Percentiles rank a stretch among this genome's conserved stretches.
Evolutionary conservation across 2,888 invertebrate genomes (phyloP).

Genomic region (Euphydryas editha): DNA sequence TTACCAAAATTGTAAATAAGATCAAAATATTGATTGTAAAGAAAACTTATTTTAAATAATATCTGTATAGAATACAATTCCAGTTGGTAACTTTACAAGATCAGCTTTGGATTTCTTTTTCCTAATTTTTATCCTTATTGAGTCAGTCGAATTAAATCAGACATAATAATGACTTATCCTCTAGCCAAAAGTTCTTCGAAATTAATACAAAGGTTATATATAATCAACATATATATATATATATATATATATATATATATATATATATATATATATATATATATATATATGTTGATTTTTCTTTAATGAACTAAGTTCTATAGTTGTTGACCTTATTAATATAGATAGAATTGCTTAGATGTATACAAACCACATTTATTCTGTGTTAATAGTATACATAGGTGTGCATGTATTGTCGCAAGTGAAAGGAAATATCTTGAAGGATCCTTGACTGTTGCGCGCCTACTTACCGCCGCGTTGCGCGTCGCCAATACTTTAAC

Average conservation of each 20-base stretch:
- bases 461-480: conserved; percentile 62
- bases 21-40: too few species aligned
- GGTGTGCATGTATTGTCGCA: conserved; percentile 71
- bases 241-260: neutral
- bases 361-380: conserved; percentile 43
- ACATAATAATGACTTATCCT: conserved; percentile 31
- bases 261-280: neutral
- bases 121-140: conserved; percentile 48
- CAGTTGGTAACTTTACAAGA: conserved; percentile 8
- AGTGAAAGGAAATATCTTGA: conserved; percentile 83
- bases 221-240: too few species aligned
- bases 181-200: conserved; percentile 46
- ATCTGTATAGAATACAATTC: neutral
- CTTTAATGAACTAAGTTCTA: conserved; percentile 5
- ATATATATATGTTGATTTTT: conserved; percentile 3
- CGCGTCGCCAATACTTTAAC: conserved; percentile 46
- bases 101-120: conserved; percentile 12
- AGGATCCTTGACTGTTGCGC: conserved; percentile 80
- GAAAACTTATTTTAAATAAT: neutral
- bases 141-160: conserved; percentile 44
- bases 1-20: neutral
- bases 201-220: too few species aligned
- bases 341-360: conserved; percentile 42
- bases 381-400: conserved; percentile 44
- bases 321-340: conserved; percentile 46